Percentiles rank a stretch among this genome's conserved stretches.
Conservation (phyloP, 1,140 invertebrate genomes). For the Drosophila parabipectinata region DNA sequence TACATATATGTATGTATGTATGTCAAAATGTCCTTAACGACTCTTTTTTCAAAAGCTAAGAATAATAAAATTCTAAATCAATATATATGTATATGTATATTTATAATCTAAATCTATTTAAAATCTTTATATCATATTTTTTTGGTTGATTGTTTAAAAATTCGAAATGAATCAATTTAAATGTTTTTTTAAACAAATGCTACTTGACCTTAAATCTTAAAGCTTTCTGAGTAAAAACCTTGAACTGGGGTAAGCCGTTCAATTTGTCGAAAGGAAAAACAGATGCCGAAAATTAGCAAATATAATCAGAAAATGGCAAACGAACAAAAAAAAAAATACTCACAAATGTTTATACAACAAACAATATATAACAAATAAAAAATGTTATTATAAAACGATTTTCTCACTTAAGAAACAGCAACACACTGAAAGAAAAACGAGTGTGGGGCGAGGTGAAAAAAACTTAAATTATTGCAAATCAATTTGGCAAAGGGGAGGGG, state of each 20-base stretch:
- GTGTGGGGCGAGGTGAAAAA: conserved; percentile 12
- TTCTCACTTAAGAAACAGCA: conserved; percentile 65
- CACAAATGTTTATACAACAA: conserved; percentile 18
- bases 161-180: background rate
- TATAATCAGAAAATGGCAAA: conserved; percentile 22
- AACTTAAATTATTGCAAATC: conserved; percentile 83
- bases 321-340: background rate
- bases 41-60: too few relatives aligned
- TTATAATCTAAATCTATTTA: too few relatives aligned
- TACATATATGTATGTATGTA: too few relatives aligned
- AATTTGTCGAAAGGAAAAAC: background rate
- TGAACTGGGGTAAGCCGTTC: background rate
- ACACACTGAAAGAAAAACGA: background rate
- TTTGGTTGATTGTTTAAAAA: too few relatives aligned
- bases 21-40: too few relatives aligned
- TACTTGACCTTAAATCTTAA: background rate
- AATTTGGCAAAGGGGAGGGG: conserved; percentile 57
- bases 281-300: conserved; percentile 29
- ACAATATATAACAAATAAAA: conserved; percentile 27
- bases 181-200: background rate
- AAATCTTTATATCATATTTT: too few relatives aligned
- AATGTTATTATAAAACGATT: conserved; percentile 80
- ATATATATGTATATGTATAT: too few relatives aligned
- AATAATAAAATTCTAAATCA: too few relatives aligned
- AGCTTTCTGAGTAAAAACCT: background rate